Evolutionary conservation across 2,797 vertebrate species (phyloP).

Genomic region (Pelobates cultripes): DNA sequence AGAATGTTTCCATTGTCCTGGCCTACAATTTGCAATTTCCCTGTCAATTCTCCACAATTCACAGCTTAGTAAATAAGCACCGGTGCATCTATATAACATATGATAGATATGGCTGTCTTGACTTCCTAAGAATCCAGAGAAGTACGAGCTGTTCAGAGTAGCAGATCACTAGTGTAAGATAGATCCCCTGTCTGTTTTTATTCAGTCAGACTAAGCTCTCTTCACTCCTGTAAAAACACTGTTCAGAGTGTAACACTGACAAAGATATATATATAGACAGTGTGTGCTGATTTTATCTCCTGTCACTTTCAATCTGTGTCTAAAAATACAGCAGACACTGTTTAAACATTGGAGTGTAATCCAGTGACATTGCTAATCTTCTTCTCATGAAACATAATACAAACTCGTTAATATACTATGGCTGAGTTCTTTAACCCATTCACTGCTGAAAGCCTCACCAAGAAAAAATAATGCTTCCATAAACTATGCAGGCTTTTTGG

Average conservation of each 20-base stretch:
- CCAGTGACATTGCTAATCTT: conserved; percentile 45
- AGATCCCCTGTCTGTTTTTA: conserved; percentile 28
- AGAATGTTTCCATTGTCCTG: too few species aligned
- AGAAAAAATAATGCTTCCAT: too few species aligned
- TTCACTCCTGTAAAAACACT: conserved; percentile 28
- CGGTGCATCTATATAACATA: too few species aligned
- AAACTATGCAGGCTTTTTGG: too few species aligned
- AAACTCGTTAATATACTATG: conserved; percentile 11
- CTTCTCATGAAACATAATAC: conserved; percentile 41
- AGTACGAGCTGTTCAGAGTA: too few species aligned
- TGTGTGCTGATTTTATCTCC: conserved; percentile 39
- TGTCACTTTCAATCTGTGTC: conserved; percentile 46
- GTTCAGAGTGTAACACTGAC: conserved; percentile 30
- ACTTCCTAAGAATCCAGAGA: too few species aligned
- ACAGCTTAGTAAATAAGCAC: too few species aligned
- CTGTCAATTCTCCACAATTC: too few species aligned
- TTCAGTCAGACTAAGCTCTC: conserved; percentile 30
- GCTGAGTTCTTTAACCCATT: background rate
- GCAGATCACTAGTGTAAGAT: background rate
- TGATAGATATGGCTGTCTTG: too few species aligned
- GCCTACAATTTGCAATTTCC: too few species aligned
- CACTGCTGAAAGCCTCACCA: background rate
- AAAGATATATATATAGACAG: conserved; percentile 42
- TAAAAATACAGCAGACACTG: conserved; percentile 47
- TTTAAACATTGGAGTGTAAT: conserved; percentile 42